Evolutionary conservation across 2,113 vertebrate genomes (phyloP).

Genomic region (Cebidichthys violaceus): DNA sequence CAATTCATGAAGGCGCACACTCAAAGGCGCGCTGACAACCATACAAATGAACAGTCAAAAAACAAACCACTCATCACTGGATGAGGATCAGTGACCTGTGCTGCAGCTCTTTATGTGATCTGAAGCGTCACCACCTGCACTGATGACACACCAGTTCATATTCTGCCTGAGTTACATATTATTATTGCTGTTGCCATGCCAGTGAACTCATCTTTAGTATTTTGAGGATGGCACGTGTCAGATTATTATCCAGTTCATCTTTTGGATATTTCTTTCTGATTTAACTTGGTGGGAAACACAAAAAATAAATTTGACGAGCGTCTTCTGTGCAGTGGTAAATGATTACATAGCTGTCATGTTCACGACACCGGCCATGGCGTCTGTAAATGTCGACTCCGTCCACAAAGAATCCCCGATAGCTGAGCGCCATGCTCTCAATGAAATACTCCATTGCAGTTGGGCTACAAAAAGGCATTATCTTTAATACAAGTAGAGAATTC

Average conservation of each 20-base stretch:
- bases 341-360: constrained; percentile 33
- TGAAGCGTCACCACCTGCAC: not conserved
- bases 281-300: constrained; percentile 15
- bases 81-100: constrained; percentile 46
- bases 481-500: constrained; percentile 69
- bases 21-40: constrained; percentile 37
- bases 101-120: constrained; percentile 48
- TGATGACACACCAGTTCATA: not conserved
- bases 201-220: not conserved
- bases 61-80: constrained; percentile 25
- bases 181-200: not conserved
- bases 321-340: constrained; percentile 10
- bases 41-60: constrained; percentile 38
- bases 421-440: constrained; percentile 25
- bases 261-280: not conserved
- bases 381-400: constrained; percentile 50
- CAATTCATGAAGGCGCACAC: constrained; percentile 38
- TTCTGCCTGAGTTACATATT: not conserved
- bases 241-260: not conserved
- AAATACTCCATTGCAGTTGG: constrained; percentile 55
- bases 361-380: constrained; percentile 25
- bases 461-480: constrained; percentile 59
- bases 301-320: constrained; percentile 1
- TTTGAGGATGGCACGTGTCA: not conserved
- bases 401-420: constrained; percentile 40